phyloP scores from a whole-genome alignment of 1,140 invertebrate species.

The Latrodectus geometricus region DNA sequence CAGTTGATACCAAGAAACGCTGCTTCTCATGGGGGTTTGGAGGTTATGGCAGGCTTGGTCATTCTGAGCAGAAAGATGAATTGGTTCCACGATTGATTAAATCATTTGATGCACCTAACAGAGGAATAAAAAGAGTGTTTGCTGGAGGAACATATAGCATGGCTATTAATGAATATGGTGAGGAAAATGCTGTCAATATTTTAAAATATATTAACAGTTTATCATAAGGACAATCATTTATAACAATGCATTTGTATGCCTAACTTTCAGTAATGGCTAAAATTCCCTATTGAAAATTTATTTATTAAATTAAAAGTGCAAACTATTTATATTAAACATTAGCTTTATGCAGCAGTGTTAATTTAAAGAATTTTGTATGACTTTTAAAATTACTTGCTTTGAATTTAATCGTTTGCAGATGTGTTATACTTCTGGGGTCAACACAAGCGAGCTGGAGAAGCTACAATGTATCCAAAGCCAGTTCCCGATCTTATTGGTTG shows the following conservation, averaged over 20 bases:
- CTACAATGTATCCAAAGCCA: slow-evolving; percentile 96
- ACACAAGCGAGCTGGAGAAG: slow-evolving; percentile 90
- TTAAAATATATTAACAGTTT: no score
- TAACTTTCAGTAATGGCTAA: no score
- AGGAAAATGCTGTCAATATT: slow-evolving; percentile 10
- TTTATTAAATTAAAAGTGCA: no score
- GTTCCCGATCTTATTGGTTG: slow-evolving; percentile 91
- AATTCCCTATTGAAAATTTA: no score
- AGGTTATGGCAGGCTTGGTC: slow-evolving; percentile 90
- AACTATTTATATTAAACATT: no score
- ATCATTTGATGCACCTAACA: slow-evolving; percentile 84
- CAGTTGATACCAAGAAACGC: slow-evolving; percentile 86
- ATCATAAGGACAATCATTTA: no score
- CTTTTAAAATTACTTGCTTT: not conserved
- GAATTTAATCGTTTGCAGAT: slow-evolving; percentile 64
- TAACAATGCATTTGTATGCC: no score
- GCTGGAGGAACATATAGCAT: slow-evolving; percentile 90
- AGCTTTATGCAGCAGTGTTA: no score
- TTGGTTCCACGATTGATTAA: slow-evolving; percentile 89
- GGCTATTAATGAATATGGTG: slow-evolving; percentile 83
- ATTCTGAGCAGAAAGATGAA: slow-evolving; percentile 92
- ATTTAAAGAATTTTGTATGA: no score
- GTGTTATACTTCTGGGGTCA: slow-evolving; percentile 87
- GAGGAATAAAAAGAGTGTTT: slow-evolving; percentile 82
- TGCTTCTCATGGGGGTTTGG: slow-evolving; percentile 95